Base-by-base conservation (phyloP, 2,113 vertebrate genomes). In the Gasterosteus aculeatus region DNA sequence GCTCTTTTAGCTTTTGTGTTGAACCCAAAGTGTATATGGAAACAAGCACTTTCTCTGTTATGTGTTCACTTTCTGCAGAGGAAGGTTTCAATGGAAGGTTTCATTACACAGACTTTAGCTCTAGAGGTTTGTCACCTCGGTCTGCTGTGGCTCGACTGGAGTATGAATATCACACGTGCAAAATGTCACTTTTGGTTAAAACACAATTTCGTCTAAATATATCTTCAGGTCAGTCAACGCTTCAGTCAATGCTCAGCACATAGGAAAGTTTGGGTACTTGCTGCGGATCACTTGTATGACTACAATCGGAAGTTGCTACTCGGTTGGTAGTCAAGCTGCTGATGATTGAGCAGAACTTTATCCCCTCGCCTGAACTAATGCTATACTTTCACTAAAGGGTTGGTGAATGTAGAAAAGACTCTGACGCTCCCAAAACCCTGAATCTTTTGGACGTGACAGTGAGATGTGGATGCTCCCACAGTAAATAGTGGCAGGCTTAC, bases 271-370 rank as follows among this genome's bases (percentile, higher is more conserved):
- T 18, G 47, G 18, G 47, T n/a, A 51, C 19, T 10, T 18, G 18
- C 7, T 51, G 47, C 18, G n/a, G 18, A n/a, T n/a, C 47, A 51
- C 18, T 10, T 53, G 49, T 49, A 16, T 49, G 47, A 22, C n/a
- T 53, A 53, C 49, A 8, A 4, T 22, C 4, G 47, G 16, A 49
- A 19, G 4, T 49, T 49, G 8, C 47, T 60, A 10, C 6, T 18
- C 54, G 44, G 29, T n/a, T 54, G 11, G 31, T 41, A 64, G 16
- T 44, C 10, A 10, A 29, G n/a, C 38, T 47, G 46, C 38, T 76
- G 41, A 67, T 71, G 56, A 66, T 61, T 54, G 44, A 71, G 51
- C 67, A 31, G 22, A 54, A 57, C 53, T 57, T 31, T 5, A 19
- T 8, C 10, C 19, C 54, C 29, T 14, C 31, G 54, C 26, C 26